Conservation (phyloP, 2,888 invertebrate species). For the Himalopsyche tibetana region DNA sequence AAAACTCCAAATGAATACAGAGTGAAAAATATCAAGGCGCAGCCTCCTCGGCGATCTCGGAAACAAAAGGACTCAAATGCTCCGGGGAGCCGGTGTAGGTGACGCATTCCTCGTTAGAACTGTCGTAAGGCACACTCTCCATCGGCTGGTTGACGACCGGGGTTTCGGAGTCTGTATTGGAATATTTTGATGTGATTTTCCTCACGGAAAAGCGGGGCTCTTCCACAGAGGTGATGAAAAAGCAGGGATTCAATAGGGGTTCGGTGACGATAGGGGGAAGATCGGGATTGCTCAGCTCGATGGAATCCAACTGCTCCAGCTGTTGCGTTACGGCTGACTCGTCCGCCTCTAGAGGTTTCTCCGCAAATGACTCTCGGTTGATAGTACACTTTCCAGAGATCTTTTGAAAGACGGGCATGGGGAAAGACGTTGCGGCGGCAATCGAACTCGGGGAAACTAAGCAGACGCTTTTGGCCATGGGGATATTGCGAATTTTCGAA, state of each 20-base stretch:
- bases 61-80: slow-evolving; percentile 58
- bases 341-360: neutral
- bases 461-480: slow-evolving; percentile 68
- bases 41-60: slow-evolving; percentile 74
- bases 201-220: neutral
- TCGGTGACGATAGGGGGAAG: slow-evolving; percentile 38
- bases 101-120: slow-evolving; percentile 33
- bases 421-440: neutral
- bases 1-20: slow-evolving; percentile 49
- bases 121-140: slow-evolving; percentile 65
- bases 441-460: slow-evolving; percentile 73
- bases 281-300: slow-evolving; percentile 68
- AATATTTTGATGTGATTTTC: neutral
- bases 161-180: slow-evolving; percentile 17
- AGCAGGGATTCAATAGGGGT: slow-evolving; percentile 44
- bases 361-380: slow-evolving; percentile 42
- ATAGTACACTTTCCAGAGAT: neutral
- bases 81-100: slow-evolving; percentile 47
- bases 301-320: slow-evolving; percentile 74
- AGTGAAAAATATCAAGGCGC: slow-evolving; percentile 70
- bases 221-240: slow-evolving; percentile 36
- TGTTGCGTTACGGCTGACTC: slow-evolving; percentile 66
- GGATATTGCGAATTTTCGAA: slow-evolving; percentile 6
- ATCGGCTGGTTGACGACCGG: neutral
- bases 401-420: slow-evolving; percentile 28